Conservation (phyloP, 2,888 invertebrate species). For the Hartigia nigra region DNA sequence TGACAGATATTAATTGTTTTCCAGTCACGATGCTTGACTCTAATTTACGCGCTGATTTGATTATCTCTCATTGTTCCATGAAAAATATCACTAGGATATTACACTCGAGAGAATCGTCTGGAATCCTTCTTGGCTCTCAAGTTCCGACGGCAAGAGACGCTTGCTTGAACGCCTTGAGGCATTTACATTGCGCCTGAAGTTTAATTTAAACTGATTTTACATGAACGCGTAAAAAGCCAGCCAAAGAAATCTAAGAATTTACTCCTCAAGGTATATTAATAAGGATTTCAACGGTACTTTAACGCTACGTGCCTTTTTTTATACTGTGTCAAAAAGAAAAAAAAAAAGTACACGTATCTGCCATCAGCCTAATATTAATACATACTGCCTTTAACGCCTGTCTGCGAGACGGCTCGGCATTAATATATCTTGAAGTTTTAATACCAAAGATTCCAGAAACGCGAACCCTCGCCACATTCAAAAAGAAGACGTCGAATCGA, state of each 20-base stretch:
- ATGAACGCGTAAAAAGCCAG: not conserved
- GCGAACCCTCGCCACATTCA: not conserved
- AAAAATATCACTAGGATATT: not conserved
- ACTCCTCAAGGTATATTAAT: not conserved
- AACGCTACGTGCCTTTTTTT: not conserved
- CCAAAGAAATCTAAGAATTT: not conserved
- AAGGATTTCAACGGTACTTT: not conserved
- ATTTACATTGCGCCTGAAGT: not conserved
- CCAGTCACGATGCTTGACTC: not conserved
- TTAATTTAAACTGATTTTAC: not conserved
- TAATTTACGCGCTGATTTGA: not conserved
- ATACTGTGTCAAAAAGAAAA: too few species aligned
- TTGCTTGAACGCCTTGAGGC: not conserved
- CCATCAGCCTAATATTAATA: not conserved
- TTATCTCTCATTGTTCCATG: not conserved
- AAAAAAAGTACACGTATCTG: not conserved
- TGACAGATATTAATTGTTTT: slow-evolving; percentile 4
- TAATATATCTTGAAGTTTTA: not conserved
- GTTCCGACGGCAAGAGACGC: too few species aligned
- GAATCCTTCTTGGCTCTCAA: not conserved
- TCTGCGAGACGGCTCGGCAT: not conserved
- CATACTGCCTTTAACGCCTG: not conserved
- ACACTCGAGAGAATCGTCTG: not conserved
- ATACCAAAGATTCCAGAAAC: not conserved
- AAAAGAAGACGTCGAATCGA: not conserved